These are phyloP conservation scores for Osmerus mordax DNA, from an alignment of 2,113 vertebrate species.

Conservation along the genomic window DNA sequence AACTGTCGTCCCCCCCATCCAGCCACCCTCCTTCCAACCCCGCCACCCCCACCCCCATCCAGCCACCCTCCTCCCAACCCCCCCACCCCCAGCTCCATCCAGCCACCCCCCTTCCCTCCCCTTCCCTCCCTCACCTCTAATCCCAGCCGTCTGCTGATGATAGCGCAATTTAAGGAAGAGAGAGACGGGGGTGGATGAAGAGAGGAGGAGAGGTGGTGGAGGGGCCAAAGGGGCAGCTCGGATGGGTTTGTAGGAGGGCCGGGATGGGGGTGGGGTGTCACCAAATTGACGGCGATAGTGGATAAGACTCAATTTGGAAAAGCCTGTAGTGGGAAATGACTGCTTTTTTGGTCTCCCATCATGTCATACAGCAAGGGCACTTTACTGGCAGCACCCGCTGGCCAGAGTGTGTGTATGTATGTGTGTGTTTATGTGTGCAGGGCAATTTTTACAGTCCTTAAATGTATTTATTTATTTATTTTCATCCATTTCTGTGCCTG, in stretches of 20 bases:
- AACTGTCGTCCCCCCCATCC: constrained; percentile 54
- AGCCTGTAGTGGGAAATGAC: constrained; percentile 71
- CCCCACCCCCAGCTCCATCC: constrained; percentile 14
- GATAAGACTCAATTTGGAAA: constrained; percentile 73
- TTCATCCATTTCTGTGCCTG: constrained; percentile 22
- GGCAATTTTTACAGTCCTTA: too few relatives aligned
- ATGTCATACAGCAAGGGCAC: constrained; percentile 69
- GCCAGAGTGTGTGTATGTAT: constrained; percentile 29
- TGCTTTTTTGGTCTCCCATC: constrained; percentile 65
- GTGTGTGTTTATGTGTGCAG: too few relatives aligned
- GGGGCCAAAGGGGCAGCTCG: too few relatives aligned
- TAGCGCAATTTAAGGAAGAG: constrained; percentile 59
- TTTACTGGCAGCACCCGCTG: constrained; percentile 47
- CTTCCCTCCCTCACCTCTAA: constrained; percentile 35
- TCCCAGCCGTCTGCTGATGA: constrained; percentile 62
- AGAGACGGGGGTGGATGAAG: constrained; percentile 1
- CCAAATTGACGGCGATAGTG: constrained; percentile 40
- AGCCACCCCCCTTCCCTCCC: constrained; percentile 40
- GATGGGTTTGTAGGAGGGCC: too few relatives aligned
- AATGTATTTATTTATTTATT: too few relatives aligned
- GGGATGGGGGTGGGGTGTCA: not conserved
- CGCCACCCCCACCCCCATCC: constrained; percentile 13
- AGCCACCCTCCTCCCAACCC: constrained; percentile 38
- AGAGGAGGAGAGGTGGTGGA: not conserved
- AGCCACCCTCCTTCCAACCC: constrained; percentile 35